Conservation (phyloP, 1,140 invertebrate genomes). For the Drosophila erecta region DNA sequence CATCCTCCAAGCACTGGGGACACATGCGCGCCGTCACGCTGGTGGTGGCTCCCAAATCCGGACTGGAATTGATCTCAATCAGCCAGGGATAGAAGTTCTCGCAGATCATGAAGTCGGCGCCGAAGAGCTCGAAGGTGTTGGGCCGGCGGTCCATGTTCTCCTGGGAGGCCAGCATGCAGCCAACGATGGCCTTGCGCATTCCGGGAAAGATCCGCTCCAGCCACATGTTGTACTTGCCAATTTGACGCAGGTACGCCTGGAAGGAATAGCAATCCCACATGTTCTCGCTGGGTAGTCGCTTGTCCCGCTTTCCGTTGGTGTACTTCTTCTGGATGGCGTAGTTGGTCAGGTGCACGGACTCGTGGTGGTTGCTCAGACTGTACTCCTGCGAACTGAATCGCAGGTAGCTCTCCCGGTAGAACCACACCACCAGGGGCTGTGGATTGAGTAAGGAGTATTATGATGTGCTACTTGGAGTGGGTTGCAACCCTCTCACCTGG, state of each 20-base stretch:
- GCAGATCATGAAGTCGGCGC: constrained; percentile 96
- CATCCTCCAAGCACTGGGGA: constrained; percentile 94
- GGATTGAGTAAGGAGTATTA: constrained; percentile 84
- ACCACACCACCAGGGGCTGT: constrained; percentile 95
- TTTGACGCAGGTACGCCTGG: constrained; percentile 89
- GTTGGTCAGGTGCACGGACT: constrained; percentile 97
- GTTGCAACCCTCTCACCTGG: constrained; percentile 86
- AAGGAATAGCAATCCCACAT: constrained; percentile 95
- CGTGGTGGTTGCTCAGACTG: constrained; percentile 94
- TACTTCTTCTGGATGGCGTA: constrained; percentile 97
- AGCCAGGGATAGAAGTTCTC: constrained; percentile 96
- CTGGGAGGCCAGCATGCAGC: constrained; percentile 94
- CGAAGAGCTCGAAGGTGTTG: constrained; percentile 96
- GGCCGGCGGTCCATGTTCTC: constrained; percentile 93
- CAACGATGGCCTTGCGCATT: constrained; percentile 95
- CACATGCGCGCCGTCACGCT: constrained; percentile 95
- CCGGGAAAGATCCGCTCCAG: constrained; percentile 93
- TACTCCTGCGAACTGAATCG: constrained; percentile 97
- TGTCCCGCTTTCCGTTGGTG: constrained; percentile 91
- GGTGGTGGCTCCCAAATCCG: constrained; percentile 94
- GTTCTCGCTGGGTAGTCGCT: constrained; percentile 90
- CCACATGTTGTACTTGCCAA: constrained; percentile 91
- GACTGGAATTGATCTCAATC: constrained; percentile 97
- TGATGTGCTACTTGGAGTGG: rapidly evolving
- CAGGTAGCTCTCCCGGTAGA: constrained; percentile 91